A percentile compares a stretch with the other conserved stretches of the same genome.
These are phyloP conservation scores for Creontiades dilutus DNA, from an alignment of 2,888 invertebrate species.

Conservation along the genomic window DNA sequence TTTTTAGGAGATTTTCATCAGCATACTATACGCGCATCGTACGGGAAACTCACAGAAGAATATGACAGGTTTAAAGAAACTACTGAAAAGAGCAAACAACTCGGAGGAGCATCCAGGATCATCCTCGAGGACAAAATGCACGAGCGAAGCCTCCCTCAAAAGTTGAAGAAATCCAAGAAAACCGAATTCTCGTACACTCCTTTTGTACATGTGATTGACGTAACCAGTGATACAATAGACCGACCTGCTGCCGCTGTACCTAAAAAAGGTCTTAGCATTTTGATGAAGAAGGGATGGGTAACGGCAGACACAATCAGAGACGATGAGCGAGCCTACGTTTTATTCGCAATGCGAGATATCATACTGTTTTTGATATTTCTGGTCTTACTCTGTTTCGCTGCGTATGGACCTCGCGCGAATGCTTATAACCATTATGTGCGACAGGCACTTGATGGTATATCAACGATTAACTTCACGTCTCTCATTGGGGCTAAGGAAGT, in stretches of 20 bases:
- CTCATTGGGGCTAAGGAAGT: neutral
- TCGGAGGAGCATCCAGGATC: neutral
- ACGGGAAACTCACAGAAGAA: too few relatives aligned
- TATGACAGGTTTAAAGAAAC: neutral
- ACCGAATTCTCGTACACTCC: neutral
- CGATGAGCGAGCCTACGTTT: neutral
- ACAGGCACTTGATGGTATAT: slow-evolving; percentile 10
- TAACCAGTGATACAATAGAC: neutral
- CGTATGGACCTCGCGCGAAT: neutral
- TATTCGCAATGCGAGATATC: slow-evolving; percentile 56
- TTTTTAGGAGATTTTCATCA: slow-evolving; percentile 9
- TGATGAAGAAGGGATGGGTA: neutral
- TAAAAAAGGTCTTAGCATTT: neutral
- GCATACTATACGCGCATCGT: neutral
- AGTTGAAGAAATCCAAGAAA: neutral
- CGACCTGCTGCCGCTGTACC: neutral
- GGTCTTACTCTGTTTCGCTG: neutral
- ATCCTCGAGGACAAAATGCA: neutral
- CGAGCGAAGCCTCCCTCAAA: neutral
- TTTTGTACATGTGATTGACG: neutral
- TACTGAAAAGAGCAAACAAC: neutral
- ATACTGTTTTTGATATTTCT: slow-evolving; percentile 15
- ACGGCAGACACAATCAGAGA: neutral
- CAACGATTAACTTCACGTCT: neutral
- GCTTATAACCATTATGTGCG: slow-evolving; percentile 55